Percentiles rank a stretch among this genome's conserved stretches.
Evolutionary conservation across 1,140 invertebrate genomes (phyloP).

Genomic region (Aricia agestis): DNA sequence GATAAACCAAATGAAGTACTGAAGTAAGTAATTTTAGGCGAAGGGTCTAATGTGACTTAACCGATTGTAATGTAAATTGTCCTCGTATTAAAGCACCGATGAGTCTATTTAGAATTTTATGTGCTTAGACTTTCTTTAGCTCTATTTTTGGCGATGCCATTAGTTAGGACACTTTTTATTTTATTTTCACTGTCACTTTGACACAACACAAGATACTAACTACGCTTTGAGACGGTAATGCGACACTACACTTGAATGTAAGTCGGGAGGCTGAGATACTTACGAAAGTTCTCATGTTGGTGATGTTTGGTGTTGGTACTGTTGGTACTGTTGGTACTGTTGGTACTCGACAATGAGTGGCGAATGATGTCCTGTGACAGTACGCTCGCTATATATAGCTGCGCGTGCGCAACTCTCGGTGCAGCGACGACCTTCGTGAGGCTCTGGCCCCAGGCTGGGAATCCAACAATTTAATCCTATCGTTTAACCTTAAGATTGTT

Average conservation of each 20-base stretch:
- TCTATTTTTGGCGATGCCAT: too few relatives aligned
- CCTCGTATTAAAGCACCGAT: too few relatives aligned
- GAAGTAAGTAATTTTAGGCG: too few relatives aligned
- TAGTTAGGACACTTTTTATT: too few relatives aligned
- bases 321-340: background rate
- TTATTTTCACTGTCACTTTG: too few relatives aligned
- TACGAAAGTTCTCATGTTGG: conserved; percentile 35
- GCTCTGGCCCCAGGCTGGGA: background rate
- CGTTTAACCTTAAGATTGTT: background rate
- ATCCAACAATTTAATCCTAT: background rate
- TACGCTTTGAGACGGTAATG: background rate
- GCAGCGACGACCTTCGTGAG: background rate
- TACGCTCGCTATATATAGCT: background rate
- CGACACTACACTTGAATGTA: background rate
- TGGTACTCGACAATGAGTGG: background rate
- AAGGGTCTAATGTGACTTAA: too few relatives aligned
- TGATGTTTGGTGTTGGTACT: background rate
- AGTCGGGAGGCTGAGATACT: conserved; percentile 21
- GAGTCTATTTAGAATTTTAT: too few relatives aligned
- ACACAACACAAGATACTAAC: too few relatives aligned
- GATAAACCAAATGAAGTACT: too few relatives aligned
- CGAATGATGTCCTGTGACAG: background rate
- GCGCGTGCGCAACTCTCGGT: background rate
- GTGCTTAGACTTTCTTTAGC: too few relatives aligned
- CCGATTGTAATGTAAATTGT: too few relatives aligned